Conservation (phyloP, 1,140 invertebrate species). For the Megalonaias nervosa region DNA sequence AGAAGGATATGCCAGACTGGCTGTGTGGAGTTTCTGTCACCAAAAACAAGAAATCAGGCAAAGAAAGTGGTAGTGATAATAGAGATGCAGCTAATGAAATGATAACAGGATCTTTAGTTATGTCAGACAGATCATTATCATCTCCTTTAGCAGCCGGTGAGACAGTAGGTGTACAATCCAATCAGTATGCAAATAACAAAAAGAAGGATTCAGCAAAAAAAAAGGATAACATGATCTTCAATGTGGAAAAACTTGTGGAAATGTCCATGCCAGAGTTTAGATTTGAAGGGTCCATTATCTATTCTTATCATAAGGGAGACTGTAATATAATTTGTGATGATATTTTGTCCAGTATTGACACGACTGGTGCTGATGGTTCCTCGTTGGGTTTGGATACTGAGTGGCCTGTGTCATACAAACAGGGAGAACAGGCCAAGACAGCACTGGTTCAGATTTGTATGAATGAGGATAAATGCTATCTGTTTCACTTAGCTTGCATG, state of each 20-base stretch:
- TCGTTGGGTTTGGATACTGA: constrained; percentile 51
- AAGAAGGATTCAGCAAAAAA: too few relatives aligned
- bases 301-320: constrained; percentile 42
- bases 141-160: too few relatives aligned
- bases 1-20: too few relatives aligned
- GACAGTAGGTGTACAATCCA: too few relatives aligned
- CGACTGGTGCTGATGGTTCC: constrained; percentile 3
- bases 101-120: too few relatives aligned
- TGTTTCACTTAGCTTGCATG: constrained; percentile 51
- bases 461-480: constrained; percentile 30
- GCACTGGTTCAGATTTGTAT: constrained; percentile 45
- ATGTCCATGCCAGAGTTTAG: constrained; percentile 37
- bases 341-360: constrained; percentile 23
- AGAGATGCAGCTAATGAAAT: too few relatives aligned
- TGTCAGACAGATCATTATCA: too few relatives aligned
- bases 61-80: too few relatives aligned
- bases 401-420: constrained; percentile 47
- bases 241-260: constrained; percentile 17
- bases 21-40: too few relatives aligned
- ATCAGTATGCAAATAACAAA: too few relatives aligned
- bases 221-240: too few relatives aligned
- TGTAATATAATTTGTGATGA: constrained; percentile 50
- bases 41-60: too few relatives aligned
- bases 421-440: constrained; percentile 44
- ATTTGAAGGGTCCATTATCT: constrained; percentile 39